Evolutionary conservation across 2,888 invertebrate species (phyloP).

Genomic region (Sinelater perroti): DNA sequence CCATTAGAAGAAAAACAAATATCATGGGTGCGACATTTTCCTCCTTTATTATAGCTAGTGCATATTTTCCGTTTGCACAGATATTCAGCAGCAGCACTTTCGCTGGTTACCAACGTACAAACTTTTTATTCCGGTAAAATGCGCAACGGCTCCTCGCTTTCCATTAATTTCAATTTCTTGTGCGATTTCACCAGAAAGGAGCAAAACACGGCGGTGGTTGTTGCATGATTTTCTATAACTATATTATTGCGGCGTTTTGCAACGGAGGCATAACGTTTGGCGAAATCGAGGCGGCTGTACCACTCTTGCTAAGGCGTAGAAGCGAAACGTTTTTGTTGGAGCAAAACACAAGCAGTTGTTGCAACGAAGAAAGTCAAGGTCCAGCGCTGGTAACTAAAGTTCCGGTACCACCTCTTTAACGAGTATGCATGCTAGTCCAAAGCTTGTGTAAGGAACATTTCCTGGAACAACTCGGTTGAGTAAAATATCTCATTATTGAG

Average conservation of each 20-base stretch:
- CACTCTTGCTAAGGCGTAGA: background rate
- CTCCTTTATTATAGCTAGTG: no score
- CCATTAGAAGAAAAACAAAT: no score
- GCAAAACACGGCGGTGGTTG: background rate
- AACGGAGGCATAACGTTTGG: background rate
- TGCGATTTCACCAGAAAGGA: background rate
- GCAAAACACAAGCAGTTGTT: conserved; percentile 14
- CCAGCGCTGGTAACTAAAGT: conserved; percentile 26
- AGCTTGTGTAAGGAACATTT: conserved; percentile 14
- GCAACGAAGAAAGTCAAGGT: conserved; percentile 32
- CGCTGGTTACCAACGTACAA: no score
- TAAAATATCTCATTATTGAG: no score
- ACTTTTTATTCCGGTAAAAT: no score
- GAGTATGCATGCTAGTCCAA: conserved; percentile 6
- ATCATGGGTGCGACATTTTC: no score
- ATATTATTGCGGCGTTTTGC: background rate
- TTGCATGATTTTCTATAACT: background rate
- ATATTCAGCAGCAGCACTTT: no score
- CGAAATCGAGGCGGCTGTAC: background rate
- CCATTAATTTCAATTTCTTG: no score
- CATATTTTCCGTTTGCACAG: no score
- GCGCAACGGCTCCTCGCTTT: no score
- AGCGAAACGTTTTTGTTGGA: conserved; percentile 14
- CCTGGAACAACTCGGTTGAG: background rate
- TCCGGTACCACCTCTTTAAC: conserved; percentile 27